phyloP scores from a whole-genome alignment of 2,113 vertebrate species.

The Paralichthys olivaceus region DNA sequence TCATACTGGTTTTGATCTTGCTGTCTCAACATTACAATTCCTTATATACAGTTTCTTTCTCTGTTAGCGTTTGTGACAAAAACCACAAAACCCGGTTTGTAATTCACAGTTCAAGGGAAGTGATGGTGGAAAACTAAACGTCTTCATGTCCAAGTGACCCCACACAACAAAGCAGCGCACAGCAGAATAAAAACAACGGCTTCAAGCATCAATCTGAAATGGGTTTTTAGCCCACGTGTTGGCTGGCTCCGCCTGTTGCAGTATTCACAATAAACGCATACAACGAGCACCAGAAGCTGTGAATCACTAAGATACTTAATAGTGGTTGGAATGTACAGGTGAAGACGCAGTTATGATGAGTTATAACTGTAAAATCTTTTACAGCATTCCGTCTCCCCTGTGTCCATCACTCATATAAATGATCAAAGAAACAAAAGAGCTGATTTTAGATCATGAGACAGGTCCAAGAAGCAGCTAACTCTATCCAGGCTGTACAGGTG shows the following conservation, averaged over 20 bases:
- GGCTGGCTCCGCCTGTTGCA: conserved; percentile 3
- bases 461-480: background rate
- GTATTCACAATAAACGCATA: conserved; percentile 1
- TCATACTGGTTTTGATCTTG: conserved; percentile 4
- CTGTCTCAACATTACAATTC: too few species aligned
- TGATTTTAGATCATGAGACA: background rate
- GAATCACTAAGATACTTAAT: conserved; percentile 9
- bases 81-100: background rate
- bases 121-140: background rate
- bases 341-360: conserved; percentile 9
- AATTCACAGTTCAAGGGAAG: background rate
- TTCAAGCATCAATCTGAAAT: background rate
- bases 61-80: too few species aligned
- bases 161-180: background rate
- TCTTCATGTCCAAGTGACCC: background rate
- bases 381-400: background rate
- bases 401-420: background rate
- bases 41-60: background rate
- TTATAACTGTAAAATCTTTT: background rate
- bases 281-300: conserved; percentile 14
- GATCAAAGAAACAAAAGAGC: background rate
- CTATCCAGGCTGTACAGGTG: background rate
- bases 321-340: conserved; percentile 2
- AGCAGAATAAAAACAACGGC: background rate
- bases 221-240: background rate